phyloP scores from a whole-genome alignment of 2,113 vertebrate genomes.

The Ovis canadensis region DNA sequence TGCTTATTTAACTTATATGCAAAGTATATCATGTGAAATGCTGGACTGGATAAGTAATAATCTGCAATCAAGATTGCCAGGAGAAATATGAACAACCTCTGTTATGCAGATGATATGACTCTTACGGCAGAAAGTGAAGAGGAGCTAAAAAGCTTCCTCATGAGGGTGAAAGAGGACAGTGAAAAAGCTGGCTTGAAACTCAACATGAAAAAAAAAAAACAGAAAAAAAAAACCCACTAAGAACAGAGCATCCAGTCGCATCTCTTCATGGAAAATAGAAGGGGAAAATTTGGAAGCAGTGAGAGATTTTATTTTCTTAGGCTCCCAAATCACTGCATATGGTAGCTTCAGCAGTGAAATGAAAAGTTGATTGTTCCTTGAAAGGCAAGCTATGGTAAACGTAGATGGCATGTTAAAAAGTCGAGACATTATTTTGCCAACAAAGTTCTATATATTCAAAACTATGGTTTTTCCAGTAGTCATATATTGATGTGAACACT shows the following conservation, averaged over 20 bases:
- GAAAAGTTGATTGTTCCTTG: not conserved
- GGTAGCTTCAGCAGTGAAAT: not conserved
- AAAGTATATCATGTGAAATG: not conserved
- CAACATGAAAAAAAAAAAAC: not conserved
- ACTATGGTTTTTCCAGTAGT: not conserved
- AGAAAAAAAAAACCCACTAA: not conserved
- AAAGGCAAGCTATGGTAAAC: not conserved
- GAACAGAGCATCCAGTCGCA: not conserved
- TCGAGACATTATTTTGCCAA: not conserved
- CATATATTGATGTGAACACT: not conserved
- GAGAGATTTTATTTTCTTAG: not conserved
- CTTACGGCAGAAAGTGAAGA: not conserved
- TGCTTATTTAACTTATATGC: not conserved
- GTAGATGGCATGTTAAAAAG: not conserved
- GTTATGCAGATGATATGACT: not conserved
- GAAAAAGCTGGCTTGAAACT: not conserved
- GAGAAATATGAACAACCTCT: not conserved
- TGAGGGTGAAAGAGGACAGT: not conserved
- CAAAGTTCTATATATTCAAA: not conserved
- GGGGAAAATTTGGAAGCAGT: not conserved
- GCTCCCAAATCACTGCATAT: not conserved
- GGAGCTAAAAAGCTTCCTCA: not conserved
- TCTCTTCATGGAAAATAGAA: not conserved
- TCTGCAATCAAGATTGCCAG: not conserved
- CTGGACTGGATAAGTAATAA: not conserved